Evolutionary conservation across 2,797 vertebrate genomes (phyloP), one percentile per base, ranked within the genome.

Genomic region (Zenarchopterus dispar): DNA sequence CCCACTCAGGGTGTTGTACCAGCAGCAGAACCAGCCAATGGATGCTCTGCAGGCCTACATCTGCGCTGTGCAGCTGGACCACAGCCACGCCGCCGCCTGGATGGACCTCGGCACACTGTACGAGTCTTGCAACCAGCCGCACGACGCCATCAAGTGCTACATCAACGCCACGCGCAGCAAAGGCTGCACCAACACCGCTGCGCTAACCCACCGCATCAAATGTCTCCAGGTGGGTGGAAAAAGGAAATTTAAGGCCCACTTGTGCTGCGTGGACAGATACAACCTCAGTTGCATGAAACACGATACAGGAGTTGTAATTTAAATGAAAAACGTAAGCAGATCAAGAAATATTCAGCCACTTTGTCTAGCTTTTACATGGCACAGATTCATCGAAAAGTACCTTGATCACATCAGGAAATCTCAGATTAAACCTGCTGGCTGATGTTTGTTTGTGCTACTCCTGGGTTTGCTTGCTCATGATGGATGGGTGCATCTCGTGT

Each of bases 11-110:
- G 98, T 99, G 88, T 93, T 99, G 85, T 99, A 99, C 93, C 98
- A 99, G 93, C 98, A 99, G 93, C 98, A 99, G 93, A 99, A 98
- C 95, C 98, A 99, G 93, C 98, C 98, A 84, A 99, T 99, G 97
- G 98, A 99, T 84, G 98, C 98, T 64, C 94, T 99, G 91, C 98
- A 99, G 93, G 98, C 98, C 67, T 99, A 99, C 92, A 99, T 99
- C 89, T 99, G 98, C 75, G 98, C 98, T 65, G 98, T 99, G 84
- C 98, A 99, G 79, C 94, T 99, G 93, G 97, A 99, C 91, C 98
- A 99, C 91, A 96, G 97, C 80, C 98, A 99, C 92, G 95, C 97
- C 68, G 97, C 98, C 55, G 98, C 98, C 90, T 99, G 98, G 98
- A 99, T 99, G 97, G 98, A 99, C 86, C 94, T 99, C 90, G 98